phyloP scores from a whole-genome alignment of 2,888 invertebrate genomes.

The Dryococelus australis region DNA sequence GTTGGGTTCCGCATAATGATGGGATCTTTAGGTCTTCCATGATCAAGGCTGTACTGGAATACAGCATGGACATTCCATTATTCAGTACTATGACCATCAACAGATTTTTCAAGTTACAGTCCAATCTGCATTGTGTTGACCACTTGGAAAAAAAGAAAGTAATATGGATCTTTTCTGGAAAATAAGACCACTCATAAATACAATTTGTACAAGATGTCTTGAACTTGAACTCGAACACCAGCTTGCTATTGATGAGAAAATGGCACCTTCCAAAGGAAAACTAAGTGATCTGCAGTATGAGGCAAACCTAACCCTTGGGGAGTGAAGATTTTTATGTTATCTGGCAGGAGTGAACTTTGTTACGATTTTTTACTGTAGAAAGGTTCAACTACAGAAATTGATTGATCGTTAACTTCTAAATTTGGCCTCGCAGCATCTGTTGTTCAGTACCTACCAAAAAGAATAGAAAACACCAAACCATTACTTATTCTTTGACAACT shows the following conservation, averaged over 20 bases:
- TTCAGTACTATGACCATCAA: neutral
- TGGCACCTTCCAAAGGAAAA: neutral
- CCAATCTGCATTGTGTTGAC: neutral
- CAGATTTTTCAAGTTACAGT: neutral
- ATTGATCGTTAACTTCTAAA: neutral
- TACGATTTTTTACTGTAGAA: conserved; percentile 5
- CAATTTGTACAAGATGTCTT: neutral
- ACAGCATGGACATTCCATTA: conserved; percentile 9
- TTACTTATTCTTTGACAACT: conserved; percentile 42
- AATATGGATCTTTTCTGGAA: neutral
- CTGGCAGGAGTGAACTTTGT: conserved; percentile 5
- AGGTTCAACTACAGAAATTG: conserved; percentile 5
- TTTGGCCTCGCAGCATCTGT: conserved; percentile 10
- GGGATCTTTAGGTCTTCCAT: neutral
- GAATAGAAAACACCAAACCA: conserved; percentile 18
- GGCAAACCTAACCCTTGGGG: neutral
- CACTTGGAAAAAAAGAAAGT: neutral
- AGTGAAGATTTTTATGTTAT: neutral
- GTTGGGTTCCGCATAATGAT: neutral
- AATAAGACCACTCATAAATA: neutral
- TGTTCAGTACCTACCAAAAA: conserved; percentile 23
- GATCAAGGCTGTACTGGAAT: neutral
- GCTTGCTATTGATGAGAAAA: conserved; percentile 6
- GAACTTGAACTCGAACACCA: neutral
- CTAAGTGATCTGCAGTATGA: neutral